phyloP scores from a whole-genome alignment of 64 coral and sea anemone species.

The Montipora cactus region DNA sequence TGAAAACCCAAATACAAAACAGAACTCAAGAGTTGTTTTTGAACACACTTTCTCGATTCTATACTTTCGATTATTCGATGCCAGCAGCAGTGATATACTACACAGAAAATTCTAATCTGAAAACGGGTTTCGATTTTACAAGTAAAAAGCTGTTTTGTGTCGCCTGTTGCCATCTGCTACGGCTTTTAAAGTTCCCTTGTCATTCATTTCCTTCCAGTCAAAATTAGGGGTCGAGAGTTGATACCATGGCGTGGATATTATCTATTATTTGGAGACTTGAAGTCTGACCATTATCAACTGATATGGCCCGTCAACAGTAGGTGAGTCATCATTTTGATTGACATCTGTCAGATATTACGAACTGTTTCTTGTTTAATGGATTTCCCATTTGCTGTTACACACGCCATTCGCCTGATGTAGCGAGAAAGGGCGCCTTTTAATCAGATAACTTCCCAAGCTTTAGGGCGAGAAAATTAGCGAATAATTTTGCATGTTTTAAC shows the following conservation, averaged over 20 bases:
- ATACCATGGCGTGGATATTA: conserved; percentile 18
- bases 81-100: no score
- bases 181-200: neutral
- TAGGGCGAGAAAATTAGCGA: neutral
- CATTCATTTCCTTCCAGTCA: conserved; percentile 31
- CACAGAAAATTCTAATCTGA: no score
- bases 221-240: conserved; percentile 11
- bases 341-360: conserved; percentile 11
- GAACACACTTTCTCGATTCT: no score
- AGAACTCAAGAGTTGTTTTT: no score
- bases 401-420: neutral
- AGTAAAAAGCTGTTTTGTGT: neutral
- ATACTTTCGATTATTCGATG: no score
- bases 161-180: neutral
- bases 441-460: neutral
- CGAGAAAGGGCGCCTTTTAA: neutral
- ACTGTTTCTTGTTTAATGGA: neutral
- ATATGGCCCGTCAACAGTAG: conserved; percentile 8
- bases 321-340: conserved; percentile 3
- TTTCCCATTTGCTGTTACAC: neutral
- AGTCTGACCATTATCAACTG: conserved; percentile 6
- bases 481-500: neutral
- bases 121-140: no score
- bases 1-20: no score
- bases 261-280: conserved; percentile 21